Percentiles rank a stretch among this genome's conserved stretches.
Conservation (phyloP, 2,888 invertebrate species). For the Pollenia amentaria region DNA sequence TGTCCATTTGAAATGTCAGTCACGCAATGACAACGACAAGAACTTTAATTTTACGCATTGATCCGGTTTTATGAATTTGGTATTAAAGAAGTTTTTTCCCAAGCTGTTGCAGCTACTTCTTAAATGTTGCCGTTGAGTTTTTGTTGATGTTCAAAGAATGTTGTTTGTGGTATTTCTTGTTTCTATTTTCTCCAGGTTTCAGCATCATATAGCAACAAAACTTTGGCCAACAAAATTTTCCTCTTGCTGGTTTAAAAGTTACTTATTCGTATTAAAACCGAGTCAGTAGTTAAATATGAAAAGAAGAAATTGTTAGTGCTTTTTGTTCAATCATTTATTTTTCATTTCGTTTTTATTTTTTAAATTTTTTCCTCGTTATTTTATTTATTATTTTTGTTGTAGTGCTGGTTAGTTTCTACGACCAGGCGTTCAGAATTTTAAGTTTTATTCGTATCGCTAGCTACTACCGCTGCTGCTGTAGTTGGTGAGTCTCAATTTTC, state of each 20-base stretch:
- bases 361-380: slow-evolving; percentile 11
- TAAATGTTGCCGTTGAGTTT: background rate
- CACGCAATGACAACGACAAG: slow-evolving; percentile 3
- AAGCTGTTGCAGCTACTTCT: background rate
- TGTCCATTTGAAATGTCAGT: slow-evolving; percentile 14
- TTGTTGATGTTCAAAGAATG: slow-evolving; percentile 9
- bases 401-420: slow-evolving; percentile 63
- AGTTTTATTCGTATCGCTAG: slow-evolving; percentile 17
- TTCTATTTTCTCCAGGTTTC: slow-evolving; percentile 30
- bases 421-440: slow-evolving; percentile 65
- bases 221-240: background rate
- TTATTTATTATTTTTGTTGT: slow-evolving; percentile 65
- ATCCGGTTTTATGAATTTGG: slow-evolving; percentile 49
- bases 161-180: slow-evolving; percentile 45
- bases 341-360: background rate
- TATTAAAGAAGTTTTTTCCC: background rate
- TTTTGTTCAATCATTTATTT: background rate
- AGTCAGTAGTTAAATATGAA: background rate
- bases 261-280: background rate
- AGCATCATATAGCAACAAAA: slow-evolving; percentile 36
- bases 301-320: slow-evolving; percentile 12
- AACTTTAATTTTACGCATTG: slow-evolving; percentile 27
- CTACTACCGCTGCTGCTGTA: background rate
- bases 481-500: slow-evolving; percentile 25
- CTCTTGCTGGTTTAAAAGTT: background rate